A percentile compares a stretch with the other conserved stretches of the same genome.
Conservation (phyloP, 1,140 invertebrate genomes). For the Temnothorax nylanderi region DNA sequence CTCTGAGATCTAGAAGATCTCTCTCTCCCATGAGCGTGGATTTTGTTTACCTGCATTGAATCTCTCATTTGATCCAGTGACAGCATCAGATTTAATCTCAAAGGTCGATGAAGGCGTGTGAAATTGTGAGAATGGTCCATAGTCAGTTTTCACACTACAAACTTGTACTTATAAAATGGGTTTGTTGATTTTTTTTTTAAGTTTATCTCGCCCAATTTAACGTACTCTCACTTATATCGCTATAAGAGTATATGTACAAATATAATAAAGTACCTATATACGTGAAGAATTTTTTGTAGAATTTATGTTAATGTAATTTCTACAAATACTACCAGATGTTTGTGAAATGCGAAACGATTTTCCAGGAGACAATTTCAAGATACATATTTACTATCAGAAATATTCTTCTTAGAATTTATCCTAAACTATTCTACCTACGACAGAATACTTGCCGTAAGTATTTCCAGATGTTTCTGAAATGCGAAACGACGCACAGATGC, state of each 20-base stretch:
- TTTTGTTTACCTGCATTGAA: not conserved
- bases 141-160: not conserved
- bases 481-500: not conserved
- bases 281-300: not conserved
- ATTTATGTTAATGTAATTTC: not conserved
- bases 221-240: too few species aligned
- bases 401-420: too few species aligned
- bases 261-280: not conserved
- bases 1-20: not conserved
- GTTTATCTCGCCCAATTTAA: not conserved
- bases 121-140: conserved; percentile 2
- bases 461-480: not conserved
- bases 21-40: conserved; percentile 8
- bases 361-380: not conserved
- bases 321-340: not conserved
- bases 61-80: not conserved
- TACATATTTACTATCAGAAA: not conserved
- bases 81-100: conserved; percentile 6
- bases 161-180: not conserved
- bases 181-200: too few species aligned
- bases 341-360: not conserved
- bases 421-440: too few species aligned
- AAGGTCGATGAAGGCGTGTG: not conserved
- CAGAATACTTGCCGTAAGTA: not conserved
- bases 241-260: too few species aligned